phyloP scores from a whole-genome alignment of 2,797 vertebrate genomes.

The Oreochromis mossambicus region DNA sequence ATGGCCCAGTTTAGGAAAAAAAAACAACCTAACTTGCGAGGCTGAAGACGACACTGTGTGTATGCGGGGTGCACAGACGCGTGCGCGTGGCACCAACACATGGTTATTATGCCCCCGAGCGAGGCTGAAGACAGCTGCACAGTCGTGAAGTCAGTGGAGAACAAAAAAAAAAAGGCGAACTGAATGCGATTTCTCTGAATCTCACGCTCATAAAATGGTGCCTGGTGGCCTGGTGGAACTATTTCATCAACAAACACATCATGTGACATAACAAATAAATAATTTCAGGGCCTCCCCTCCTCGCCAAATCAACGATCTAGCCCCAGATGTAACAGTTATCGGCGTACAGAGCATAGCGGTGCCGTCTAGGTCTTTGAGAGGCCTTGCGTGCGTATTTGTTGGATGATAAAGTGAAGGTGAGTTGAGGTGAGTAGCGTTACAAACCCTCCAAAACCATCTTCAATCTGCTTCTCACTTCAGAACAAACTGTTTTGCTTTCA shows the following conservation, averaged over 20 bases:
- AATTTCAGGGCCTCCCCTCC: background rate
- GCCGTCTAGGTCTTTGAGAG: background rate
- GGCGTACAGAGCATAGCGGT: background rate
- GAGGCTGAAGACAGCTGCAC: slow-evolving; percentile 62
- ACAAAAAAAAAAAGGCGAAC: slow-evolving; percentile 18
- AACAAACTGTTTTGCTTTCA: slow-evolving; percentile 43
- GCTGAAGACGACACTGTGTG: slow-evolving; percentile 35
- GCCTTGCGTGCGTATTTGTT: background rate
- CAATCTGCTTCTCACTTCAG: slow-evolving; percentile 26
- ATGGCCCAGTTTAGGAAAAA: slow-evolving; percentile 43
- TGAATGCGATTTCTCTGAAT: slow-evolving; percentile 29
- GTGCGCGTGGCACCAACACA: slow-evolving; percentile 37
- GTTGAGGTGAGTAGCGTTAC: slow-evolving; percentile 3
- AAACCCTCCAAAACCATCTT: slow-evolving; percentile 23
- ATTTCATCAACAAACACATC: slow-evolving; percentile 27
- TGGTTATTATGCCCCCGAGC: slow-evolving; percentile 56
- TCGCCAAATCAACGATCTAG: background rate
- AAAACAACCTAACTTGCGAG: slow-evolving; percentile 50
- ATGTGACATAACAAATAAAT: slow-evolving; percentile 20
- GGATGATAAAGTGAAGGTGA: background rate
- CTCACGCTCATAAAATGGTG: slow-evolving; percentile 24
- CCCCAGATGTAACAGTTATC: background rate
- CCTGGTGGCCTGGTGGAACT: slow-evolving; percentile 32
- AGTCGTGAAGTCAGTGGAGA: slow-evolving; percentile 47
- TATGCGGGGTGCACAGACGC: background rate